Evolutionary conservation across 2,888 invertebrate genomes (phyloP), one percentile per base, ranked within the genome.

Genomic region (Cephalotes varians): DNA sequence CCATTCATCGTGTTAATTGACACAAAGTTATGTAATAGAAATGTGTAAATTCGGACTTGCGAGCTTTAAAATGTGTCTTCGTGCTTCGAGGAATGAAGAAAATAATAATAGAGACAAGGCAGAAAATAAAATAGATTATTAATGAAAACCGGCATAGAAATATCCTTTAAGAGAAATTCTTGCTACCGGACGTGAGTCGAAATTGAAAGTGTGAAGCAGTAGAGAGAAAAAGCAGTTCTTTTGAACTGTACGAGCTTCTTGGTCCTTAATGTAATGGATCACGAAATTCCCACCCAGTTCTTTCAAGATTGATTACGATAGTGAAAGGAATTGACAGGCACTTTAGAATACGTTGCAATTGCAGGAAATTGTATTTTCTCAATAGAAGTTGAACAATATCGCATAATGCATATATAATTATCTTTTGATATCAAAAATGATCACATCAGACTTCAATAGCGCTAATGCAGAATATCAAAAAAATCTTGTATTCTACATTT

Each of bases 1-100:
- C 40, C 67, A n/a, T 44, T 74, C 47, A 65, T 65, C 9, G 54
- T 54, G 54, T 77, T 77, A 77, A 77, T 77, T 40, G 72, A 77
- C 31, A 40, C 18, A 31, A 76, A 56, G 51, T 77, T 77, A 69
- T 9, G 25, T n/a, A 34, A 25, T 18, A 9, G 9, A 72, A 71
- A 71, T 12, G 44, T 56, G 56, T 25, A 1, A 21, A 18, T n/a
- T 79, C 67, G 31, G 12, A 56, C 7, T 54, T 9, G 31, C 2
- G 40, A 54, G 34, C 28, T 34, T 69, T 56, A 21, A 56, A 71
- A n/a, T 28, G 28, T 25, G 21, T 54, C 5, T 44, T 72, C 21
- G 10, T 18, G 10, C n/a, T n/a, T 37, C 6, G 12, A 1, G 15
- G 12, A 37, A 37, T 31, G 25, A 54, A 74, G 65, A 49, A 65